Evolutionary conservation across 2,113 vertebrate genomes (phyloP).

Genomic region (Chionis minor): DNA sequence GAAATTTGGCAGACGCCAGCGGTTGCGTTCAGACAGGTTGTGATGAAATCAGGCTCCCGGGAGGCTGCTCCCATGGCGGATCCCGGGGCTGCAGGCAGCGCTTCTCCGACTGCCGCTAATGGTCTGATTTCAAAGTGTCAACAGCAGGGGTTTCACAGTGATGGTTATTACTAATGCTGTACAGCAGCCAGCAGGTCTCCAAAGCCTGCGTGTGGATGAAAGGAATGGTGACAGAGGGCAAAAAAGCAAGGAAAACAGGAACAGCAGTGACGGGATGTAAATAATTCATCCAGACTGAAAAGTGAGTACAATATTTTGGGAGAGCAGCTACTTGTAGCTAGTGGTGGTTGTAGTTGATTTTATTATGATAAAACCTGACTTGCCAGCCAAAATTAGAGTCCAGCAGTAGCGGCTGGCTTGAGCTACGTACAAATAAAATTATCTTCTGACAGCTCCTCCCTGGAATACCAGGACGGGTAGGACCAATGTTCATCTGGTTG

Average conservation of each 20-base stretch:
- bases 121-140: neutral
- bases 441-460: neutral
- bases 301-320: neutral
- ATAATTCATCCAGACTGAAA: neutral
- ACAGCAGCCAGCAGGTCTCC: conserved; percentile 1
- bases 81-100: neutral
- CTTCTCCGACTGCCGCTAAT: neutral
- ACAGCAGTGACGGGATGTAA: neutral
- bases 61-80: neutral
- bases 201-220: neutral
- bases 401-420: neutral
- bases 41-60: neutral
- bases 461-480: neutral
- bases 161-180: neutral
- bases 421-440: neutral
- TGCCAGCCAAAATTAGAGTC: neutral
- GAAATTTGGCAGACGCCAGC: neutral
- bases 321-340: neutral
- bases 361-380: neutral
- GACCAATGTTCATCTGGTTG: rapidly evolving
- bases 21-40: neutral
- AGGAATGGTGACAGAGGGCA: neutral
- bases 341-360: neutral
- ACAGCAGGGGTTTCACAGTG: neutral
- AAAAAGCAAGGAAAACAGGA: neutral